Evolutionary conservation across 2,797 vertebrate genomes (phyloP), one percentile per base, ranked within the genome.

Genomic region (Ctenopoma kingsleyae): DNA sequence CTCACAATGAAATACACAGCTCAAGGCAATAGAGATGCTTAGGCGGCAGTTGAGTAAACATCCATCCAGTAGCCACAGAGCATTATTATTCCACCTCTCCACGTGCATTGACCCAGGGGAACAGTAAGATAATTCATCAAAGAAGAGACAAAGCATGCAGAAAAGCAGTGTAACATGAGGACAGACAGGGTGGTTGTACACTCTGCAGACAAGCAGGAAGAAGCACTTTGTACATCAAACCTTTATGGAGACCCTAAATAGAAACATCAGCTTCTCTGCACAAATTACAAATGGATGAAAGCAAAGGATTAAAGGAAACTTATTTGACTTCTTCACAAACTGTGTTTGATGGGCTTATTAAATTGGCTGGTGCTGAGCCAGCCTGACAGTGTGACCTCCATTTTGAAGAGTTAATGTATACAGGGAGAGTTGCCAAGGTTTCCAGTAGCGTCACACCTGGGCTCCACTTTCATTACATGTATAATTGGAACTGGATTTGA

Each of bases 401-500:
- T 87, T 86, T 82, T 72, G 59, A 83, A 63, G 68, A 76, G 71
- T 81, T 84, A 87, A 94, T 81, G 75, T 87, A 89, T 48, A 87
- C 80, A 46, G 61, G 50, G 60, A 69, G 68, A 72, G 74, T 79
- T 80, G 82, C 79, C 80, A 83, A 80, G 85, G 78, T 86, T 88
- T 75, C 55, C 25, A 19, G 60, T 50, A 79, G 74, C 63, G 71
- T 84, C 80, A 84, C 90, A 86, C 76, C 80, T 88, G 85, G 87
- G 80, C 67, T 83, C 67, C 73, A 83, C 71, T 89, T 87, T 92
- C 80, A 91, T 88, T 86, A 87, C 60, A 85, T 84, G 74, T 74
- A 83, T 92, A 91, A 94, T 87, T 91, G 85, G 78, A 91, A 87
- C 74, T 74, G 69, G 71, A 90, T 91, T 91, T 86, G 81, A 90